Evolutionary conservation across 2,888 invertebrate genomes (phyloP).

Genomic region (Drosophila suboccidentalis): DNA sequence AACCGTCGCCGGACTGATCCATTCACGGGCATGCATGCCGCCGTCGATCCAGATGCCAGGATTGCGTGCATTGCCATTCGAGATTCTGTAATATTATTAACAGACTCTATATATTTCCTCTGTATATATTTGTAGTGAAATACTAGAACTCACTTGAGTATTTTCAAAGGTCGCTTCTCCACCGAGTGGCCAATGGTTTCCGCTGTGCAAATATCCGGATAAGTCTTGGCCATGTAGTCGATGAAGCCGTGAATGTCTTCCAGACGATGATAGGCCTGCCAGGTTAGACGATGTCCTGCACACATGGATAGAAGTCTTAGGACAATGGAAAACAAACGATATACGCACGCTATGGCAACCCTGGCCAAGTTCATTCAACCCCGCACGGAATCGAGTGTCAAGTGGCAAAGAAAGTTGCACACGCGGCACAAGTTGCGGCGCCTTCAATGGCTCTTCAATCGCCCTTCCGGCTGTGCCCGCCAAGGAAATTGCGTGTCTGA

Average conservation of each 20-base stretch:
- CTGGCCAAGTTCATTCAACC: slow-evolving; percentile 58
- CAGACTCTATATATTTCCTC: background rate
- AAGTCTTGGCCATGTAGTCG: slow-evolving; percentile 90
- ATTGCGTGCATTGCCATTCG: slow-evolving; percentile 88
- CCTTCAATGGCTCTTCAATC: slow-evolving; percentile 48
- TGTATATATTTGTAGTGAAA: background rate
- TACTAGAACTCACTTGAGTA: slow-evolving; percentile 85
- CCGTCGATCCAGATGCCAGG: slow-evolving; percentile 91
- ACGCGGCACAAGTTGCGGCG: background rate
- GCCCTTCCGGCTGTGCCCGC: slow-evolving; percentile 14
- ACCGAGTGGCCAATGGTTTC: slow-evolving; percentile 91
- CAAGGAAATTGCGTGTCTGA: slow-evolving; percentile 63
- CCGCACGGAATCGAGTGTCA: slow-evolving; percentile 38
- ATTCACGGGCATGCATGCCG: slow-evolving; percentile 95
- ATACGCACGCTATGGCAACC: slow-evolving; percentile 49
- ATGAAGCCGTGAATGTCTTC: slow-evolving; percentile 90
- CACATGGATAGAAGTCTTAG: background rate
- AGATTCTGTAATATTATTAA: slow-evolving; percentile 86
- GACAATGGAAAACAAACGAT: slow-evolving; percentile 5
- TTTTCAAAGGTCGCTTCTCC: slow-evolving; percentile 91
- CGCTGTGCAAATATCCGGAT: slow-evolving; percentile 90
- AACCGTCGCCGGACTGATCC: slow-evolving; percentile 93
- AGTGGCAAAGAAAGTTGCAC: slow-evolving; percentile 42
- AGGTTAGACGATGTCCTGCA: slow-evolving; percentile 88
- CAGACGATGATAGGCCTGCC: slow-evolving; percentile 91